Evolutionary conservation across 2,113 vertebrate genomes (phyloP), one percentile per base, ranked within the genome.

Genomic region (Salvelinus namaycush): DNA sequence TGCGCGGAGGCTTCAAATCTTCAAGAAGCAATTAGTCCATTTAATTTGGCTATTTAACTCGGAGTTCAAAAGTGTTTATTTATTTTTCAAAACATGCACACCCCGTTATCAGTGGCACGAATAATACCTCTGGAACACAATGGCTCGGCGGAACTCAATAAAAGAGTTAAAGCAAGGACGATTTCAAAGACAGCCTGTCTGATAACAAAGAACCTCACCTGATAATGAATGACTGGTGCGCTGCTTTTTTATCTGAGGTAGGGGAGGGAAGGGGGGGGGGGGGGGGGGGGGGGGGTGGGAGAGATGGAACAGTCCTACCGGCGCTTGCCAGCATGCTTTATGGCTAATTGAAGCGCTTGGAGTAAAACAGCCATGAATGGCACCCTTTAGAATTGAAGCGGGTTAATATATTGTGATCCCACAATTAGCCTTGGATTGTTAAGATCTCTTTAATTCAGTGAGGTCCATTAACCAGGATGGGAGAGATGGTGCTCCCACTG

Each of bases 381-480:
- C 88, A 91, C 90, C 92, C 92, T 92, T 92, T 93, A 90, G 90
- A 89, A 93, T 90, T 89, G 79, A 90, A 83, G 80, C 70, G 86
- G 90, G 90, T 94, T 94, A 94, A 94, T 95, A 94, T 93, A 92
- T 95, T 94, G 94, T 94, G 92, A 91, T 95, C 92, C 94, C 92
- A 92, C 93, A 94, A 94, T 95, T 94, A 95, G 92, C 93, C 93
- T 90, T 92, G 89, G 86, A 94, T 92, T 91, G 94, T 93, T 93
- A 90, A 92, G 89, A 92, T 94, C 94, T 93, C 92, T 95, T 91
- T 93, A 94, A 95, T 95, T 97, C 93, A 92, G 94, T 93, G 92
- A 94, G 93, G 91, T 94, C 94, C 93, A 94, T 96, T 96, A 96
- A 92, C 86, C 90, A 86, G 83, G 81, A 81, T 85, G 89, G 88